These are phyloP conservation scores for Euura lappo DNA, from an alignment of 1,140 invertebrate species.

Conservation along the genomic window DNA sequence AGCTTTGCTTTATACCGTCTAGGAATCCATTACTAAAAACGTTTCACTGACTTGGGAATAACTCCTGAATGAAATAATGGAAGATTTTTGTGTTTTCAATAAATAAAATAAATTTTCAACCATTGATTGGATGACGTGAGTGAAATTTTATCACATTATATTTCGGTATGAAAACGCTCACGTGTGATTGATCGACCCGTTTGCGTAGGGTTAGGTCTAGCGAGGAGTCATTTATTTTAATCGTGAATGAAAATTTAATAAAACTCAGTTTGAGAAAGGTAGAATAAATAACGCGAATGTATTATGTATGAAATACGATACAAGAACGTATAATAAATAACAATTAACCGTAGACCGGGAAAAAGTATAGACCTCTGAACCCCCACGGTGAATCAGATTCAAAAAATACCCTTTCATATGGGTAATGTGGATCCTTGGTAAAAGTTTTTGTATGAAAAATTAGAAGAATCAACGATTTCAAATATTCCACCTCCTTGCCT, in stretches of 20 bases:
- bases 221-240: not conserved
- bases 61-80: not conserved
- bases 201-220: not conserved
- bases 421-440: too few species aligned
- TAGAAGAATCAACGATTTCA: too few species aligned
- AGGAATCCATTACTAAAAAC: conserved; percentile 2
- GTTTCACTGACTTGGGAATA: not conserved
- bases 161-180: not conserved
- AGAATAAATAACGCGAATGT: not conserved
- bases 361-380: too few species aligned
- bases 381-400: too few species aligned
- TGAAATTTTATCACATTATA: not conserved
- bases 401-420: too few species aligned
- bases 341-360: too few species aligned
- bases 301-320: not conserved
- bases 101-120: too few species aligned
- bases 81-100: too few species aligned
- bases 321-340: not conserved
- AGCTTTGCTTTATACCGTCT: not conserved
- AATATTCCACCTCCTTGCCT: too few species aligned
- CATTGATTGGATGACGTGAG: not conserved
- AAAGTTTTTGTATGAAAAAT: too few species aligned
- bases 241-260: conserved; percentile 2
- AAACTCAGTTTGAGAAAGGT: not conserved
- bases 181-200: not conserved